Conservation (phyloP, 2,888 invertebrate species). For the Rhimphoctona megacephalus region DNA sequence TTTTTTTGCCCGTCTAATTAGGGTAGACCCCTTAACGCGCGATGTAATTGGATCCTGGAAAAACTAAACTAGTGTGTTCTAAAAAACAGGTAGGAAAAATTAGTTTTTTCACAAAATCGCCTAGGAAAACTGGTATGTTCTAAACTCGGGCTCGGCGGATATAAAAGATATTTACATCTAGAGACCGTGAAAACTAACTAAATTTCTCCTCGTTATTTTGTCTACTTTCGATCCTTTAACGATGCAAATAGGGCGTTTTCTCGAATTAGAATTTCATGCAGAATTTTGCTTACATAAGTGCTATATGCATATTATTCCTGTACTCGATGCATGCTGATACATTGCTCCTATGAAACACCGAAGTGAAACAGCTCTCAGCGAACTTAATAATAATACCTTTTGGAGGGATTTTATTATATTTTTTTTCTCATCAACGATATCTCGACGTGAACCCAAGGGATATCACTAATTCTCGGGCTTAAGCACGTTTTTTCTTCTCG, state of each 20-base stretch:
- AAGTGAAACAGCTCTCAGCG: slow-evolving; percentile 1
- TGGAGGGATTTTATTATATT: neutral
- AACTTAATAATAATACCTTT: slow-evolving; percentile 17
- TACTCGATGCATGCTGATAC: neutral
- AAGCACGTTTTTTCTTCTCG: slow-evolving; percentile 28
- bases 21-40: too few species aligned
- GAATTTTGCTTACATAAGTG: neutral
- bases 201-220: slow-evolving; percentile 19
- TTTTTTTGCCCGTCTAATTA: too few species aligned
- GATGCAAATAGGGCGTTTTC: neutral
- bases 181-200: neutral
- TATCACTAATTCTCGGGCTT: slow-evolving; percentile 51
- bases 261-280: too few species aligned
- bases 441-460: slow-evolving; percentile 18
- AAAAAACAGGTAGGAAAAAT: too few species aligned
- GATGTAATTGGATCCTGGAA: too few species aligned
- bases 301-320: neutral
- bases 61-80: too few species aligned
- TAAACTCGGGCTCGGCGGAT: too few species aligned
- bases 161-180: neutral
- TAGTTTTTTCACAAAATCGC: too few species aligned
- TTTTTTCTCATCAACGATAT: slow-evolving; percentile 28
- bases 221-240: slow-evolving; percentile 3
- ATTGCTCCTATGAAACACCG: neutral
- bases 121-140: too few species aligned